These are phyloP conservation scores for Heteromurus nitidus DNA, from an alignment of 2,888 invertebrate genomes.

Conservation along the genomic window DNA sequence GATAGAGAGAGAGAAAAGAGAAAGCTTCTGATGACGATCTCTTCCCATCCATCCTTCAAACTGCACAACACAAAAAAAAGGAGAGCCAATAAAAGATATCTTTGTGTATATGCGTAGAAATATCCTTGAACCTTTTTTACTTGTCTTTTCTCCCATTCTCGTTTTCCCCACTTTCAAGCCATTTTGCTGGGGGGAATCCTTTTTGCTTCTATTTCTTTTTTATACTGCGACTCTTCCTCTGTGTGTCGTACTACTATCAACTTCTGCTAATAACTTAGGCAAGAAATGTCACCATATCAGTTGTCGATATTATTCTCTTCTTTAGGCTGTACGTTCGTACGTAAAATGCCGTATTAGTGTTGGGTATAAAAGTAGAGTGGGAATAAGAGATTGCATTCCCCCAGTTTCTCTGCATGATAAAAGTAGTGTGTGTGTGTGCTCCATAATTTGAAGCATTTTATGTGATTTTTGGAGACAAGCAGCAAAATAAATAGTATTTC, in stretches of 20 bases:
- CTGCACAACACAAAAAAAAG: neutral
- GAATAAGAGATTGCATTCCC: no score
- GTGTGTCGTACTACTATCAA: slow-evolving; percentile 8
- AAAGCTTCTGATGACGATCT: neutral
- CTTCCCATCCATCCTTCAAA: slow-evolving; percentile 8
- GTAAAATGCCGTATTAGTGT: no score
- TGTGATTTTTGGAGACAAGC: slow-evolving; percentile 8
- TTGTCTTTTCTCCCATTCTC: neutral
- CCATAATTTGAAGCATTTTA: slow-evolving; percentile 36
- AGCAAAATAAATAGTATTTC: slow-evolving; percentile 45
- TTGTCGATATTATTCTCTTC: no score
- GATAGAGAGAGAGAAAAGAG: neutral
- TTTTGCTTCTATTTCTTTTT: neutral
- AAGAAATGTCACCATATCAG: no score
- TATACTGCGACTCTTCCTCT: slow-evolving; percentile 2
- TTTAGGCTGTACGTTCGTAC: no score
- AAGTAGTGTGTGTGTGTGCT: no score
- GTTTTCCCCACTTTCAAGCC: neutral
- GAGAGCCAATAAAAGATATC: slow-evolving; percentile 14
- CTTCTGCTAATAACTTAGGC: slow-evolving; percentile 38
- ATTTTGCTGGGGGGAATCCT: no score
- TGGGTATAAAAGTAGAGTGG: no score
- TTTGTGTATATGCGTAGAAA: neutral
- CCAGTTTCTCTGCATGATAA: no score
- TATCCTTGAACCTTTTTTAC: neutral